Evolutionary conservation across 2,797 vertebrate species (phyloP).

Genomic region (Propithecus perrieri): DNA sequence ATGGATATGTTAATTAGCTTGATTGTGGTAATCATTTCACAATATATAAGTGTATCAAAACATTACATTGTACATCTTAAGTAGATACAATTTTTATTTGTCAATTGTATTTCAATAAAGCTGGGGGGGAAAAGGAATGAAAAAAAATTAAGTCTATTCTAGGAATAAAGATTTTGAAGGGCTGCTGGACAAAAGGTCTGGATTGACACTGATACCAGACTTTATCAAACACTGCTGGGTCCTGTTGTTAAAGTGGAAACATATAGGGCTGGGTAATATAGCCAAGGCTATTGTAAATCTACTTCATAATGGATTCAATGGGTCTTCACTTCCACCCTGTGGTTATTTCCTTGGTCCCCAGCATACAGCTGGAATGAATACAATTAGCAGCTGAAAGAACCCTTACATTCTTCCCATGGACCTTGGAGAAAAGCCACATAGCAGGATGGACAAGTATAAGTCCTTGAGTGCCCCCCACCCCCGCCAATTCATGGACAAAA

Average conservation of each 20-base stretch:
- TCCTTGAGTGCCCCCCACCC: background rate
- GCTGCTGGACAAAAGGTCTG: background rate
- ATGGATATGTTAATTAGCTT: no score
- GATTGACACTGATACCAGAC: no score
- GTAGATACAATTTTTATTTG: no score
- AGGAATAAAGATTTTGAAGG: background rate
- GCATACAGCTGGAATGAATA: background rate
- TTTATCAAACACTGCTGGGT: background rate
- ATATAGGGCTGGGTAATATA: background rate
- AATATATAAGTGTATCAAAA: no score
- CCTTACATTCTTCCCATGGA: background rate
- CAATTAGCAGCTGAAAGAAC: background rate
- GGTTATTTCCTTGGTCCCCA: background rate
- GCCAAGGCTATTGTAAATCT: background rate
- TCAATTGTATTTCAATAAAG: no score
- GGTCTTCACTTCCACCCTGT: accelerated
- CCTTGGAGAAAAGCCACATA: background rate
- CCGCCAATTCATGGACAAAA: background rate
- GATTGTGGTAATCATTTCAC: no score
- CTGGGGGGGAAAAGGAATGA: no score
- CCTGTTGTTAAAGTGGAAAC: background rate
- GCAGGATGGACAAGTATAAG: background rate
- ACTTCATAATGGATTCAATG: background rate
- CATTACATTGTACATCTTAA: no score
- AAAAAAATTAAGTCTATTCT: no score